Base-by-base conservation (phyloP, 1,140 invertebrate genomes). In the Mamestra configurata region DNA sequence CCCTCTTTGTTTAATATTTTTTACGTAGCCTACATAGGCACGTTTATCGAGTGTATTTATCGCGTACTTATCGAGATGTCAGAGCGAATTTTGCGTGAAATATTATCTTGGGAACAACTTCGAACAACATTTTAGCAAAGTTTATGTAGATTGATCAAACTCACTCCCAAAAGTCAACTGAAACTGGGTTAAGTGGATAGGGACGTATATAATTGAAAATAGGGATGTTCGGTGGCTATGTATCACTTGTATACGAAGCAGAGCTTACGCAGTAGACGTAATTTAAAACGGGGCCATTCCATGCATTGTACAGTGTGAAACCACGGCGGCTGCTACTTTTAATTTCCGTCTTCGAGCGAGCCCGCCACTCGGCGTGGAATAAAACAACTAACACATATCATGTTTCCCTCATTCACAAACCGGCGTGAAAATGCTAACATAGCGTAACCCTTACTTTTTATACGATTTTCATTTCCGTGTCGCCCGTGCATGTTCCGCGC, bases 371-470 rank as follows among this genome's bases (percentile, higher is more conserved):
- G 18, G 61, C 10, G 61, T 66, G 31, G 61, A 40, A 66, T 66
- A 66, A 66, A 66, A 66, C 61, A 66, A 66, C 35, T 66, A 66
- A 66, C 61, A 66, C 61, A 40, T 66, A 66, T 64, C 59, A 64
- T 66, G 35, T 66, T 66, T 27, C 22, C 53, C 61, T 37, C 61
- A 40, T 66, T 66, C 61, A 66, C 61, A 66, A n/a, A 40, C 61
- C 61, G 61, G 61, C 61, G 61, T 66, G 61, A 66, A 66, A 66
- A 66, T 66, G 61, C 61, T 40, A 66, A 66, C 61, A 66, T 66
- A 66, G 18, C 61, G 61, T 66, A 66, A 66, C 61, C 61, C 61
- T 40, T 66, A 66, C 61, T 66, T 66, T 66, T 66, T 66, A 66
- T 66, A 40, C 61, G 61, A 66, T 66, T 66, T 66, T 66, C 61